Percentiles rank a stretch among this genome's conserved stretches.
Conservation (phyloP, 2,113 vertebrate species). For the Sebastes fasciatus region DNA sequence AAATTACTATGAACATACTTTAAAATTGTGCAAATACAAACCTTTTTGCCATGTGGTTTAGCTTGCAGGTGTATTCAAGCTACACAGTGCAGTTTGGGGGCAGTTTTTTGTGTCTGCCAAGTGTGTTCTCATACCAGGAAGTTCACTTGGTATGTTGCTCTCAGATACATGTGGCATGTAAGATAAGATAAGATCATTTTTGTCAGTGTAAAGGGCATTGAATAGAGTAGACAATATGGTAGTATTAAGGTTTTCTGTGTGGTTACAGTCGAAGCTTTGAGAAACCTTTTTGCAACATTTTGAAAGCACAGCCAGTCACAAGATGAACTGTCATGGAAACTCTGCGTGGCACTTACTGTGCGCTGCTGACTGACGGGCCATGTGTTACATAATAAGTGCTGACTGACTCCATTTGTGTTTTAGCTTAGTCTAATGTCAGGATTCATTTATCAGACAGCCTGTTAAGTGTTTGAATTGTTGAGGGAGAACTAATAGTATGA, state of each 20-base stretch:
- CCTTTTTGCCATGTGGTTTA: background rate
- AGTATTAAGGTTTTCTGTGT: background rate
- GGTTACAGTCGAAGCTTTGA: slow-evolving; percentile 16
- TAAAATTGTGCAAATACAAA: background rate
- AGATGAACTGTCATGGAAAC: slow-evolving; percentile 40
- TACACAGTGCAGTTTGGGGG: background rate
- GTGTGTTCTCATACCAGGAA: background rate
- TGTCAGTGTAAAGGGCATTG: background rate
- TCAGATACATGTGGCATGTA: background rate
- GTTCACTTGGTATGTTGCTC: background rate
- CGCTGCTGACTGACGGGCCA: slow-evolving; percentile 38
- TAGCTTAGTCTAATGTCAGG: slow-evolving; percentile 12
- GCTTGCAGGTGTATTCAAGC: background rate
- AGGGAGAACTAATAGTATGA: background rate
- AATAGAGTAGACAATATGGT: slow-evolving; percentile 3
- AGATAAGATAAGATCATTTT: background rate
- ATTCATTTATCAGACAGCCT: slow-evolving; percentile 23
- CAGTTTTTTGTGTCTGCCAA: slow-evolving; percentile 3
- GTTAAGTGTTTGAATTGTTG: slow-evolving; percentile 11
- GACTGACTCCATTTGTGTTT: slow-evolving; percentile 36
- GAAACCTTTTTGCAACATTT: slow-evolving; percentile 14
- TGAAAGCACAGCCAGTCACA: slow-evolving; percentile 24
- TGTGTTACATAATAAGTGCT: slow-evolving; percentile 51
- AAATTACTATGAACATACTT: background rate
- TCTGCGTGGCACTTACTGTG: slow-evolving; percentile 32